phyloP scores from a whole-genome alignment of 2,797 vertebrate genomes.

The Oryzias sinensis region DNA sequence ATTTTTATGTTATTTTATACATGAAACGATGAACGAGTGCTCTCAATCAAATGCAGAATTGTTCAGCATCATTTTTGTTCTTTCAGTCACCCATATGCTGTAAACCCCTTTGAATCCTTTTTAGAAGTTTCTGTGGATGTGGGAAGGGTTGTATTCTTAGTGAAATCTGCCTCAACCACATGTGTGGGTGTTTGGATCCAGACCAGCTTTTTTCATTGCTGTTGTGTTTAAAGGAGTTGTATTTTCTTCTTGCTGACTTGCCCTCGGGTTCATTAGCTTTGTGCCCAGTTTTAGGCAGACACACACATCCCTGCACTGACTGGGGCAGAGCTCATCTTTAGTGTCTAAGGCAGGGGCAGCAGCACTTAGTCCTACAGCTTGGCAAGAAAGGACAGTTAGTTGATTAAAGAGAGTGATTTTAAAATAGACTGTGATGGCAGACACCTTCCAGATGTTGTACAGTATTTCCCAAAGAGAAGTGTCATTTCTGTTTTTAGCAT shows the following conservation, averaged over 20 bases:
- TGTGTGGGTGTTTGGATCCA: slow-evolving; percentile 29
- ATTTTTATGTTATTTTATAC: too few relatives aligned
- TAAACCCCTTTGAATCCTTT: too few relatives aligned
- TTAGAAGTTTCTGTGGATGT: slow-evolving; percentile 2
- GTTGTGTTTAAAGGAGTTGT: slow-evolving; percentile 24
- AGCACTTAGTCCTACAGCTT: slow-evolving; percentile 32
- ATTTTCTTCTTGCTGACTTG: slow-evolving; percentile 25
- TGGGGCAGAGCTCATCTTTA: too few relatives aligned
- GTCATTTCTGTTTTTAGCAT: slow-evolving; percentile 41
- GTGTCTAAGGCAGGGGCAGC: not conserved
- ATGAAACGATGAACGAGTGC: too few relatives aligned
- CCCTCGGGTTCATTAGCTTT: slow-evolving; percentile 15
- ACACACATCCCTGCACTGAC: too few relatives aligned
- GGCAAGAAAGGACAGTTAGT: slow-evolving; percentile 48
- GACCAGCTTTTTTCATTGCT: slow-evolving; percentile 9
- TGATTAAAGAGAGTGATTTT: slow-evolving; percentile 53
- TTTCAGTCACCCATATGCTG: too few relatives aligned
- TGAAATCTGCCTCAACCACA: slow-evolving; percentile 12
- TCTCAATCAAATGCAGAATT: too few relatives aligned
- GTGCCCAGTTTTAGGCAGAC: too few relatives aligned
- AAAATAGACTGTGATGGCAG: slow-evolving; percentile 57
- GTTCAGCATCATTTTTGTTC: too few relatives aligned
- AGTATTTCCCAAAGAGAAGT: slow-evolving; percentile 20
- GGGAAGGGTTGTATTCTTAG: slow-evolving; percentile 26
- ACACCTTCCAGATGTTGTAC: slow-evolving; percentile 30